These are phyloP conservation scores for Sinocyclocheilus anshuiensis DNA, from an alignment of 2,113 vertebrate species.

Conservation along the genomic window DNA sequence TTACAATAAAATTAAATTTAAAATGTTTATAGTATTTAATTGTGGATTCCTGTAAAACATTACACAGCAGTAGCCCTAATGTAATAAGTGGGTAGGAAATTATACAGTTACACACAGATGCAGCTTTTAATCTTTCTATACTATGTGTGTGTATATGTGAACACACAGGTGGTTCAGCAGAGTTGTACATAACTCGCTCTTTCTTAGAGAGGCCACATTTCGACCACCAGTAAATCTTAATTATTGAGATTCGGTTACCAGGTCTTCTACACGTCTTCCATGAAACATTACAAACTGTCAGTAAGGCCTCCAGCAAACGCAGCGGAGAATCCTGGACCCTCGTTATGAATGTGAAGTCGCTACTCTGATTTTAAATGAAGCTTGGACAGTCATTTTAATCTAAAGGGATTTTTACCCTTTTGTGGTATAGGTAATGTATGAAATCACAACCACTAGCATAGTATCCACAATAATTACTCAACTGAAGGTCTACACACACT, in stretches of 20 bases:
- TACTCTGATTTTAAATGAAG: conserved; percentile 9
- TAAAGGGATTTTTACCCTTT: not conserved
- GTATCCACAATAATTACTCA: not conserved
- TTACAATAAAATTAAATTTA: not conserved
- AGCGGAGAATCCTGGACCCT: not conserved
- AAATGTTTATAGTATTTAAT: not conserved
- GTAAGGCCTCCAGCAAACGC: not conserved
- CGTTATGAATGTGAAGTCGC: not conserved
- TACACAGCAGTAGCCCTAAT: not conserved
- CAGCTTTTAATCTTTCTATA: not conserved
- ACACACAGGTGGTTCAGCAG: conserved; percentile 45
- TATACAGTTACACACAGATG: not conserved
- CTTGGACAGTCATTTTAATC: not conserved
- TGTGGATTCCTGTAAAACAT: not conserved
- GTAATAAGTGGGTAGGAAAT: not conserved
- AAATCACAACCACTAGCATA: not conserved
- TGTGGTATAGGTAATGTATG: not conserved
- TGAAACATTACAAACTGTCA: not conserved
- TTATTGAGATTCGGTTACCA: conserved; percentile 56
- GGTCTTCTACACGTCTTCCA: conserved; percentile 18
- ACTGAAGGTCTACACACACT: not conserved
- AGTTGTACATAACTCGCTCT: not conserved
- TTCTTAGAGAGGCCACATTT: conserved; percentile 58
- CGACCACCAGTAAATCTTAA: conserved; percentile 51
- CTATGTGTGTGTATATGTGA: conserved; percentile 3